Conservation (phyloP, 2,113 vertebrate genomes). For the Phyllostomus hastatus region DNA sequence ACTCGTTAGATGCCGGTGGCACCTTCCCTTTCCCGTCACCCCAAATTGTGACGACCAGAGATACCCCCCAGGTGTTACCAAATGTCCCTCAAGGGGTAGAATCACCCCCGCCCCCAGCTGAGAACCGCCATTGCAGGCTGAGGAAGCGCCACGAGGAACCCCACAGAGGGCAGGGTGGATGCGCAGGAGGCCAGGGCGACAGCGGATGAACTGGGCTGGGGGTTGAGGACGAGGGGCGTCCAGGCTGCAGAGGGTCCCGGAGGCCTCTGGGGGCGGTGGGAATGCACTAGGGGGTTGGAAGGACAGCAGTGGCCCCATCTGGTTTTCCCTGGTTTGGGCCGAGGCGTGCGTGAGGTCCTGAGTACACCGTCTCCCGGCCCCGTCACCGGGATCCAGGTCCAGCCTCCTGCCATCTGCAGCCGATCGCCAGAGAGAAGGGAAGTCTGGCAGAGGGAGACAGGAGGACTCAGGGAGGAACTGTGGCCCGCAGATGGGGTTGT, state of each 20-base stretch:
- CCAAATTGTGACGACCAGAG: neutral
- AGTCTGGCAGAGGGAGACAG: neutral
- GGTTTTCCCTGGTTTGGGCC: neutral
- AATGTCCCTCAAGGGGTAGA: neutral
- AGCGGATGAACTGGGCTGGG: neutral
- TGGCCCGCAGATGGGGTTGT: neutral
- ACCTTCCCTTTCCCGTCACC: neutral
- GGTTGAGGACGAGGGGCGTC: rapidly evolving
- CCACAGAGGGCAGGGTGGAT: rapidly evolving
- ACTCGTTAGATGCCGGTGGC: neutral
- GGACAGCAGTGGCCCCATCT: neutral
- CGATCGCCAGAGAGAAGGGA: neutral
- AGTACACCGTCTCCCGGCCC: too few relatives aligned
- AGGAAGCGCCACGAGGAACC: neutral
- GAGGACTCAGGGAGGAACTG: neutral
- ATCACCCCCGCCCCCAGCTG: too few relatives aligned
- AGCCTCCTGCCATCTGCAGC: neutral
- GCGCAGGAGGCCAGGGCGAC: neutral
- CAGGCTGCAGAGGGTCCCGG: neutral
- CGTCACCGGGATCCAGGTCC: rapidly evolving
- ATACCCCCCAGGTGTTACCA: neutral
- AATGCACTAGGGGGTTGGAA: neutral
- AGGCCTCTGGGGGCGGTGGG: neutral
- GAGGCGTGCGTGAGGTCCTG: rapidly evolving
- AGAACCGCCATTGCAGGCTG: neutral